A percentile compares a stretch with the other conserved stretches of the same genome.
Conservation (phyloP, 1,140 invertebrate genomes). For the Eriosoma lanigerum region DNA sequence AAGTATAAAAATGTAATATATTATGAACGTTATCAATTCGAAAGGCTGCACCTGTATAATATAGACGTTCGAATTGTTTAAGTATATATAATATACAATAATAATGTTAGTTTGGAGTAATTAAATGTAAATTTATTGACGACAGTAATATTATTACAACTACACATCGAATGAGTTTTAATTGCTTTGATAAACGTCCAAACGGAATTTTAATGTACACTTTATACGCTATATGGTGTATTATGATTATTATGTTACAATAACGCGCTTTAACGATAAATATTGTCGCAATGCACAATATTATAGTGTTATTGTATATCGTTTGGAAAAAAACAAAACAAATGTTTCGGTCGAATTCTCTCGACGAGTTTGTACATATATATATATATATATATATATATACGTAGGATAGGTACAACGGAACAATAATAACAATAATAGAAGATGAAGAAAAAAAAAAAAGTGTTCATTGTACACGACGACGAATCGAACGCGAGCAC, state of each 20-base stretch:
- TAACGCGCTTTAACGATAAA: not conserved
- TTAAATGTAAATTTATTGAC: not conserved
- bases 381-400: too few relatives aligned
- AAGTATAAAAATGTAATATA: too few relatives aligned
- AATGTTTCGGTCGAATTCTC: conserved; percentile 20
- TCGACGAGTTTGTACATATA: too few relatives aligned
- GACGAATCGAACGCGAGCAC: not conserved
- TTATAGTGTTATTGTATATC: not conserved
- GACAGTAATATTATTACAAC: too few relatives aligned
- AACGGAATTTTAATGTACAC: not conserved
- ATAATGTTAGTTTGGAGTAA: not conserved
- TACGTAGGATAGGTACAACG: too few relatives aligned
- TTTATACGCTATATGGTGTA: not conserved
- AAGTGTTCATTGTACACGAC: not conserved
- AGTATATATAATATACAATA: too few relatives aligned
- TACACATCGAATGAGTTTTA: not conserved
- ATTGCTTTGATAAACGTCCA: not conserved
- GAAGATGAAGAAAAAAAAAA: not conserved
- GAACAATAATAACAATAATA: too few relatives aligned
- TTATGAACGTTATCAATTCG: too few relatives aligned
- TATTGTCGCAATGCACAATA: not conserved
- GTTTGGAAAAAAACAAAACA: not conserved
- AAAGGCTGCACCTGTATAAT: too few relatives aligned
- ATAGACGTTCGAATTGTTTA: too few relatives aligned
- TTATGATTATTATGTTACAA: not conserved